Evolutionary conservation across 2,888 invertebrate species (phyloP), one percentile per base, ranked within the genome.

Genomic region (Drosophila greeni): DNA sequence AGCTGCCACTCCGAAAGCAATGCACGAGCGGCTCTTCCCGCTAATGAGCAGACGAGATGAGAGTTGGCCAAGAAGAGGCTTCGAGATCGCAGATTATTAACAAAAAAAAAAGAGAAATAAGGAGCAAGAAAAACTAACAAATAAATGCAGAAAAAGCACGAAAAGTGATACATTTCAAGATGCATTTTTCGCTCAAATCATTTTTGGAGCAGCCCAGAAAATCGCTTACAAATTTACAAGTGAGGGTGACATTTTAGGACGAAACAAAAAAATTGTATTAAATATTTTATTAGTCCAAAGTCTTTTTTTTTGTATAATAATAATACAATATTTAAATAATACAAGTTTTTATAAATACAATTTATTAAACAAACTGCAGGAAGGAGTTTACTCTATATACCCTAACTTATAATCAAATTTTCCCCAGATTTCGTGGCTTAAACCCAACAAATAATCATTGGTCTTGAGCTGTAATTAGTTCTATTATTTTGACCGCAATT

Each of bases 1-100:
- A 14, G 11, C 49, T 49, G 6, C 33, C 52, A 48, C 55, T 69
- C 48, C 42, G 69, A 43, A 48, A 57, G 43, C 58, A 53, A 64
- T 79, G 74, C 76, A 60, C 52, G 76, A 67, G 61, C 76, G 57
- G 54, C 18, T 57, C 64, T 61, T 24, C 26, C 57, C 66, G 59
- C 62, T 61, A 65, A 75, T 53, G 59, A 55, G 61, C 47, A 53
- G 66, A 16, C 23, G 64, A 66, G 66, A 56, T 24, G 65, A 16
- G 42, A 48, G 66, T 39, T 59, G 66, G 52, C 51, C 49, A 67
- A 68, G 61, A 66, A 69, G 62, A 24, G 70, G 47, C 48, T 49
- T 61, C 39, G 24, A 52, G 66, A 61, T 69, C 23, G 42, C 53
- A 39, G 62, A 70, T 70, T 69, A 69, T 59, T 67, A 71, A 71